phyloP scores from a whole-genome alignment of 2,888 invertebrate species.

The Neoascia interrupta region DNA sequence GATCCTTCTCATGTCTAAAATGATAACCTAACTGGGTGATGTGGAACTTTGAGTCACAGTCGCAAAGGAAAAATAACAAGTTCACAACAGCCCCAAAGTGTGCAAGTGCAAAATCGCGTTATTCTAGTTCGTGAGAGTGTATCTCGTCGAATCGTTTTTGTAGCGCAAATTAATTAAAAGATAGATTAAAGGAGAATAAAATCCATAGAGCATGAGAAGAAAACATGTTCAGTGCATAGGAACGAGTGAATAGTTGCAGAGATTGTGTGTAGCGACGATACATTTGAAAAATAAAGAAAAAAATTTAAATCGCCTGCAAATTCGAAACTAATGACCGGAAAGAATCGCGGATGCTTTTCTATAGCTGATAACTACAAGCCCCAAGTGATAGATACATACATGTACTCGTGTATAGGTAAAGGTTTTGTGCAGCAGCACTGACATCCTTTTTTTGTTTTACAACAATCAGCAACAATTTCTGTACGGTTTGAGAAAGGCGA shows the following conservation, averaged over 20 bases:
- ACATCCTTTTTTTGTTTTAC: background rate
- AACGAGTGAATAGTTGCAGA: slow-evolving; percentile 47
- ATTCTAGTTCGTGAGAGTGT: background rate
- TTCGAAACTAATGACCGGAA: slow-evolving; percentile 32
- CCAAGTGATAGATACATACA: background rate
- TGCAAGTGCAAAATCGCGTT: slow-evolving; percentile 6
- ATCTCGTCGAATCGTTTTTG: slow-evolving; percentile 28
- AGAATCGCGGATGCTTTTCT: slow-evolving; percentile 8
- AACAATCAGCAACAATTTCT: slow-evolving; percentile 33
- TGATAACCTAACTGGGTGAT: slow-evolving; percentile 52
- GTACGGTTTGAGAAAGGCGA: background rate
- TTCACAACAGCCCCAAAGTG: slow-evolving; percentile 11
- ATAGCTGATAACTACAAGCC: background rate
- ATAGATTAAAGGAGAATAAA: background rate
- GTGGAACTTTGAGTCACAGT: slow-evolving; percentile 27
- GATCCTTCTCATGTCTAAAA: slow-evolving; percentile 20
- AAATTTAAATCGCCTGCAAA: background rate
- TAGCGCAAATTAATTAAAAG: slow-evolving; percentile 26
- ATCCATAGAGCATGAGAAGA: slow-evolving; percentile 47
- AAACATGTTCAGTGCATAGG: slow-evolving; percentile 47
- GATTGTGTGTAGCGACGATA: slow-evolving; percentile 11
- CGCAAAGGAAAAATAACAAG: slow-evolving; percentile 45
- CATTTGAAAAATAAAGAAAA: background rate
- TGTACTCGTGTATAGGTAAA: no score
- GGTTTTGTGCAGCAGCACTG: no score